Percentiles rank a stretch among this genome's conserved stretches.
phyloP scores from a whole-genome alignment of 2,888 invertebrate genomes.

The Polydrusus pterygomalis region DNA sequence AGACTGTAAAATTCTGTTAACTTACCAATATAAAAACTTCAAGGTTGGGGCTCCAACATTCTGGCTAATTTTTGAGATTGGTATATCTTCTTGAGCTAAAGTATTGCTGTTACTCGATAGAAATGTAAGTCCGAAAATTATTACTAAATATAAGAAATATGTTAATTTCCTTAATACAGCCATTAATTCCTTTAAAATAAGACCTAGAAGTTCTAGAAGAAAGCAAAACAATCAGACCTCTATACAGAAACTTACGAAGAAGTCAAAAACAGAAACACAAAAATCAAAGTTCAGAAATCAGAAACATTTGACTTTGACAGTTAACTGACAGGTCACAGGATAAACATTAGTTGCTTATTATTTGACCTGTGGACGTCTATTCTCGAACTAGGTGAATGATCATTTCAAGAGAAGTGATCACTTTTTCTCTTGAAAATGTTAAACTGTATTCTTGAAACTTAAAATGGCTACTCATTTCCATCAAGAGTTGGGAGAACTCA shows the following conservation, averaged over 20 bases:
- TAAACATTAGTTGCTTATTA: no score
- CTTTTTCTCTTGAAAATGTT: no score
- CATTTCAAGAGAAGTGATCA: no score
- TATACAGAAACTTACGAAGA: neutral
- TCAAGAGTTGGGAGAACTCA: no score
- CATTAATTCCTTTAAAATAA: conserved; percentile 16
- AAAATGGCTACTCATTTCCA: no score
- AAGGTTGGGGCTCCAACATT: conserved; percentile 84
- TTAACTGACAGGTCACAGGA: no score
- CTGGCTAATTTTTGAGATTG: conserved; percentile 82
- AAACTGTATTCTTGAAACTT: no score
- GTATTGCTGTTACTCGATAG: conserved; percentile 46
- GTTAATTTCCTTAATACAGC: conserved; percentile 12
- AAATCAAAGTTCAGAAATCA: neutral
- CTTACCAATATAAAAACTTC: conserved; percentile 92
- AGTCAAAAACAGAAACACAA: neutral
- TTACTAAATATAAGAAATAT: conserved; percentile 14
- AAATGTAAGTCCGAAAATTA: conserved; percentile 10
- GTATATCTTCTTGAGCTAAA: conserved; percentile 73
- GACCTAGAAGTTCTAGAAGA: neutral
- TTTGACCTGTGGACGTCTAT: no score
- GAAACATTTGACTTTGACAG: no score
- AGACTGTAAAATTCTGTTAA: conserved; percentile 25
- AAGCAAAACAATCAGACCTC: conserved; percentile 17
- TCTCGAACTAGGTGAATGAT: no score